A percentile compares a stretch with the other conserved stretches of the same genome.
These are phyloP conservation scores for Eriocheir sinensis DNA, from an alignment of 1,140 invertebrate species.

Conservation along the genomic window DNA sequence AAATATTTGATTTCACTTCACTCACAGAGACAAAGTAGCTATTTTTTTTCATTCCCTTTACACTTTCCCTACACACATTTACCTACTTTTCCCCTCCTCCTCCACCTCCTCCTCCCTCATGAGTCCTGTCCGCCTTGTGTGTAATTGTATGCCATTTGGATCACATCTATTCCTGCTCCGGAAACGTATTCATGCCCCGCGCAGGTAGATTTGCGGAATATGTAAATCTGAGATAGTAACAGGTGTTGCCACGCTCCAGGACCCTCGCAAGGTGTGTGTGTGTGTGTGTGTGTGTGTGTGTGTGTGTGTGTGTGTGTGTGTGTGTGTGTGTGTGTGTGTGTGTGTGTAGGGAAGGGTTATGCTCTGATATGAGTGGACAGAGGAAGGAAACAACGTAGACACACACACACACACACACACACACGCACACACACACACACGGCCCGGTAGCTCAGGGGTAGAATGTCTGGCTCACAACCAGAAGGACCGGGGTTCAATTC, in stretches of 20 bases:
- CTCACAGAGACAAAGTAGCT: too few species aligned
- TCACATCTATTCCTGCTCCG: background rate
- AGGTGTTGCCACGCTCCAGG: background rate
- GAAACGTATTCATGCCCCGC: background rate
- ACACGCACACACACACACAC: too few species aligned
- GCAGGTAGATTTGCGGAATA: constrained; percentile 22
- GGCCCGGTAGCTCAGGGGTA: too few species aligned
- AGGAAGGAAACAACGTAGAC: background rate
- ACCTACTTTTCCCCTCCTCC: too few species aligned
- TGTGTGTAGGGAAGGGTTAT: background rate
- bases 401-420: background rate
- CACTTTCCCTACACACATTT: too few species aligned
- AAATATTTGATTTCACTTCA: too few species aligned
- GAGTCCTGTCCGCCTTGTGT: background rate
- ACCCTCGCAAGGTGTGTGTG: background rate
- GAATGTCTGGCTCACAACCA: too few species aligned
- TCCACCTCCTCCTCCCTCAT: background rate
- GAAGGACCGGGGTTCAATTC: too few species aligned
- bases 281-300: background rate
- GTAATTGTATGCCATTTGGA: constrained; percentile 25
- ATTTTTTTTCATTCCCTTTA: background rate
- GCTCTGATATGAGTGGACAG: background rate
- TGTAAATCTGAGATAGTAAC: constrained; percentile 25
- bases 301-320: too few species aligned
- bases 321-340: background rate